Conservation (phyloP, 2,888 invertebrate genomes). For the Pomacea canaliculata region DNA sequence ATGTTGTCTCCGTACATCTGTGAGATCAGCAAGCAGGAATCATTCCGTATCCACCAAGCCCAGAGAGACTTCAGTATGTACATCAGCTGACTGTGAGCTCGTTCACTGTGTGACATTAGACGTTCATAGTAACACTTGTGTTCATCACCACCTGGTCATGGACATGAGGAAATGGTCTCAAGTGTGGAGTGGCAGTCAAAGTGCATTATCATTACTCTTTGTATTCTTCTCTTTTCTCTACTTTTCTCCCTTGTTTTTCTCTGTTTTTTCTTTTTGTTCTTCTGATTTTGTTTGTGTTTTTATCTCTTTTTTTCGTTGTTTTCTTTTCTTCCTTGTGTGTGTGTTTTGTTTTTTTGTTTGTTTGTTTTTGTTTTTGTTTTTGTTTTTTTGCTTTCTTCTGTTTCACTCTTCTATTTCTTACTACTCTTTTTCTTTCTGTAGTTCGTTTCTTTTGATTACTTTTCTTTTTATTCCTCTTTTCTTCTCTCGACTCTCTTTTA, state of each 20-base stretch:
- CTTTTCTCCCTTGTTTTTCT: not conserved
- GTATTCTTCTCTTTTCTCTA: not conserved
- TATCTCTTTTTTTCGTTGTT: not conserved
- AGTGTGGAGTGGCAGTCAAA: too few species aligned
- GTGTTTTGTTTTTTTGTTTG: not conserved
- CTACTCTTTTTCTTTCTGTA: not conserved
- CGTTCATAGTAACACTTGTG: too few species aligned
- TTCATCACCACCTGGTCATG: too few species aligned
- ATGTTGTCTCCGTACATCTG: slow-evolving; percentile 38
- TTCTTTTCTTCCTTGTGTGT: not conserved
- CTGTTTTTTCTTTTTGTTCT: not conserved
- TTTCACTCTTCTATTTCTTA: not conserved
- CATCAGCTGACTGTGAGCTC: too few species aligned
- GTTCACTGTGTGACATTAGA: too few species aligned
- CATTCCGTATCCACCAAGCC: slow-evolving; percentile 36
- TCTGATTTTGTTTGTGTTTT: not conserved
- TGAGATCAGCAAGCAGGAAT: slow-evolving; percentile 41
- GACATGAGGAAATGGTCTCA: too few species aligned
- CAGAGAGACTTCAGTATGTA: slow-evolving; percentile 32
- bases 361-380: not conserved
- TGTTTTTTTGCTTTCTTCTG: not conserved
- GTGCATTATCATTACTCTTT: not conserved
- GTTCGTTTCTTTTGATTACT: not conserved
- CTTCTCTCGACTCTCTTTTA: not conserved
- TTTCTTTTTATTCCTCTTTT: not conserved